A percentile compares a stretch with the other conserved stretches of the same genome.
phyloP scores from a whole-genome alignment of 2,888 invertebrate species.

The Eristalinus sepulchralis region DNA sequence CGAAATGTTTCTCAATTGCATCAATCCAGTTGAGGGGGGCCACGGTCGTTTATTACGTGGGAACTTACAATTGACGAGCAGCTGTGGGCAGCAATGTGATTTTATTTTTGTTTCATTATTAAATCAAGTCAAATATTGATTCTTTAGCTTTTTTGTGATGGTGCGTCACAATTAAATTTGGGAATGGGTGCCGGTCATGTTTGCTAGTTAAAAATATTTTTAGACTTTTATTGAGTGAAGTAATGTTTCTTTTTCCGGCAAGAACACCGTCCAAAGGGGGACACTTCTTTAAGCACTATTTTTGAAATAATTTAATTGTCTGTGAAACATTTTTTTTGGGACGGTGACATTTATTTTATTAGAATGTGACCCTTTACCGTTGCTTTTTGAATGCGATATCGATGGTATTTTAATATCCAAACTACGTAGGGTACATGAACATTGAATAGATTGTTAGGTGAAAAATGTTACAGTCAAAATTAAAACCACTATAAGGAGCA shows the following conservation, averaged over 20 bases:
- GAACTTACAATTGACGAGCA: not conserved
- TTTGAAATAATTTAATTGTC: not conserved
- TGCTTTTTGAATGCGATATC: too few species aligned
- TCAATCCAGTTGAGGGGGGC: not conserved
- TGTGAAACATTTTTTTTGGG: not conserved
- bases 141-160: not conserved
- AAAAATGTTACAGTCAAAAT: too few species aligned
- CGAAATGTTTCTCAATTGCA: conserved; percentile 49
- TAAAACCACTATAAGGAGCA: too few species aligned
- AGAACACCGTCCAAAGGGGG: too few species aligned
- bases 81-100: not conserved
- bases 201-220: not conserved
- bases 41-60: not conserved
- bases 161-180: not conserved
- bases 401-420: too few species aligned
- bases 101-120: not conserved
- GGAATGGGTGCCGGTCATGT: not conserved
- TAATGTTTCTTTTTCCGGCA: not conserved
- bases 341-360: too few species aligned
- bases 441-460: too few species aligned
- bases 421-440: too few species aligned
- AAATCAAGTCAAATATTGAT: not conserved
- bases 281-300: not conserved
- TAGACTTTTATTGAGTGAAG: not conserved
- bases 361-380: too few species aligned